A percentile compares a stretch with the other conserved stretches of the same genome.
Evolutionary conservation across 2,113 vertebrate species (phyloP).

Genomic region (Silurus glanis): DNA sequence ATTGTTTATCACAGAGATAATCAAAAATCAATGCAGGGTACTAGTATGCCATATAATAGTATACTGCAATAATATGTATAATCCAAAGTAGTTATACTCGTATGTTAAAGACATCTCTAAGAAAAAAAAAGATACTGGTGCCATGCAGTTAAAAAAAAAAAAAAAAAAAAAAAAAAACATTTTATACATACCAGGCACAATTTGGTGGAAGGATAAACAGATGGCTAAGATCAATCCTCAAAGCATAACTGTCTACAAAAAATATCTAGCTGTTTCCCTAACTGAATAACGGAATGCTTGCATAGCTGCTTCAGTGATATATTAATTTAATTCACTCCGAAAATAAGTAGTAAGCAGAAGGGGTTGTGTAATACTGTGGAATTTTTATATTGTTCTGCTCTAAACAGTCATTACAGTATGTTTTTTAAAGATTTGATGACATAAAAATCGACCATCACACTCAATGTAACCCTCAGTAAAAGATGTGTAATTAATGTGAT

Average conservation of each 20-base stretch:
- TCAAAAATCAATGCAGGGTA: not conserved
- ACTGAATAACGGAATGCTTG: not conserved
- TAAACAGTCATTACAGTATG: not conserved
- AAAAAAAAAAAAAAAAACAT: not conserved
- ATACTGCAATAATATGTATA: not conserved
- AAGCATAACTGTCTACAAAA: not conserved
- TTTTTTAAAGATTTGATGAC: not conserved
- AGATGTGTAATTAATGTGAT: not conserved
- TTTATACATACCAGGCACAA: not conserved
- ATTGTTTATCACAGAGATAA: not conserved
- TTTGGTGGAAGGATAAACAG: too few relatives aligned
- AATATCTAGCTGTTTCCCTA: not conserved
- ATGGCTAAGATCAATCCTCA: too few relatives aligned
- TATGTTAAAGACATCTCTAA: not conserved
- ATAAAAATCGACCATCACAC: not conserved
- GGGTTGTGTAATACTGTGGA: not conserved
- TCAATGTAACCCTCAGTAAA: not conserved
- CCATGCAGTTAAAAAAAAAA: not conserved
- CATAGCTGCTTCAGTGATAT: not conserved
- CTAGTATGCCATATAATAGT: not conserved
- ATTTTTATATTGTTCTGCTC: not conserved
- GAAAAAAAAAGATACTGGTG: not conserved
- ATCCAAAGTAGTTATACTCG: not conserved
- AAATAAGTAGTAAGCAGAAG: not conserved
- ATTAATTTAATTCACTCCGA: not conserved